Conservation (phyloP, 1,140 invertebrate species). For the Schlechtendalia chinensis region DNA sequence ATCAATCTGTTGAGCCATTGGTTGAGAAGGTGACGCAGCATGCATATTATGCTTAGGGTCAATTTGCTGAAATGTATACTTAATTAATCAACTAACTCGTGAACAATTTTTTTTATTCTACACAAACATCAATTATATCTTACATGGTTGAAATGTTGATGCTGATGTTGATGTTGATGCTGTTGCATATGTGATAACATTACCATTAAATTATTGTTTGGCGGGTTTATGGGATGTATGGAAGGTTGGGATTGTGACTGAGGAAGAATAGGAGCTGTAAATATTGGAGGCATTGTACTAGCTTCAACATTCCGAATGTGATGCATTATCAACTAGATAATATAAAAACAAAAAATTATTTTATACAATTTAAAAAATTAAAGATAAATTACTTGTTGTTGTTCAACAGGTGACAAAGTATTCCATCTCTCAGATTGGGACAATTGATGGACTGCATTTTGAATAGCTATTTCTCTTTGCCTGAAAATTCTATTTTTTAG, state of each 20-base stretch:
- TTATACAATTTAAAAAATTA: background rate
- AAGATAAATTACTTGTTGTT: slow-evolving; percentile 59
- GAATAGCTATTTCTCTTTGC: slow-evolving; percentile 55
- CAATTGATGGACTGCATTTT: slow-evolving; percentile 61
- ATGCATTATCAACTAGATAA: slow-evolving; percentile 59
- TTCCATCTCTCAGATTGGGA: slow-evolving; percentile 67
- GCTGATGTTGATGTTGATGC: slow-evolving; percentile 47
- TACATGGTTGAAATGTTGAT: slow-evolving; percentile 47
- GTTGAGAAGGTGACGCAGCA: slow-evolving; percentile 27
- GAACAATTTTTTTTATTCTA: background rate
- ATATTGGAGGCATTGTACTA: slow-evolving; percentile 55
- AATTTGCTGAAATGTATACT: slow-evolving; percentile 23
- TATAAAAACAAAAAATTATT: background rate
- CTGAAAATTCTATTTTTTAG: slow-evolving; percentile 49
- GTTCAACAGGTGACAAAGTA: slow-evolving; percentile 62
- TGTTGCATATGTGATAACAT: slow-evolving; percentile 53
- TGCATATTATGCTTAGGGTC: slow-evolving; percentile 45
- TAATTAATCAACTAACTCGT: too few species aligned
- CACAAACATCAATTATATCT: background rate
- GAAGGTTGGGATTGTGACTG: slow-evolving; percentile 42
- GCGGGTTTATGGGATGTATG: slow-evolving; percentile 51
- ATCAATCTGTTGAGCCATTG: slow-evolving; percentile 11
- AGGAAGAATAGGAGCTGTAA: slow-evolving; percentile 48
- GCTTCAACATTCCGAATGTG: slow-evolving; percentile 59
- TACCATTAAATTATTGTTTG: slow-evolving; percentile 51